These are phyloP conservation scores for Eupithecia pulchellata DNA, from an alignment of 2,888 invertebrate species.

Conservation along the genomic window DNA sequence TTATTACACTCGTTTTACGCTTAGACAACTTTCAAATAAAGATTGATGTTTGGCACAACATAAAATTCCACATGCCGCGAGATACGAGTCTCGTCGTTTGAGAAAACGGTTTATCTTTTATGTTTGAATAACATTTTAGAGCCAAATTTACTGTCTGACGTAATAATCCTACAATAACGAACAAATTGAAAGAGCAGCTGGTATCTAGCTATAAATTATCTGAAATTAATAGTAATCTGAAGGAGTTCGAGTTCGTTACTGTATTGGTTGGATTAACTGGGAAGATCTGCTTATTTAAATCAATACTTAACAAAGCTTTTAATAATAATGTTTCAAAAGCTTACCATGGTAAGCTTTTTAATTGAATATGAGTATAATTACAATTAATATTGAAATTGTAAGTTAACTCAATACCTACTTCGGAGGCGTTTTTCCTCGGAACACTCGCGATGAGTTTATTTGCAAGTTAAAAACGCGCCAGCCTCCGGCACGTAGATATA, in stretches of 20 bases:
- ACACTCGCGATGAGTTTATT: conserved; percentile 15
- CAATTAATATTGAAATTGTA: background rate
- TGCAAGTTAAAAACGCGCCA: conserved; percentile 33
- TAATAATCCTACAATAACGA: conserved; percentile 24
- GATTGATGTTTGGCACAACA: conserved; percentile 46
- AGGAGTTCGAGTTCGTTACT: conserved; percentile 26
- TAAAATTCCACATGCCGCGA: conserved; percentile 42
- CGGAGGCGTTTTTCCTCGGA: background rate
- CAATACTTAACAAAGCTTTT: background rate
- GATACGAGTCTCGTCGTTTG: conserved; percentile 30
- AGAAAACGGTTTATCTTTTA: conserved; percentile 35
- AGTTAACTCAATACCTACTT: background rate
- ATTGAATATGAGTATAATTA: background rate
- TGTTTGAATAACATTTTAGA: conserved; percentile 35
- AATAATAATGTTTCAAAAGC: background rate
- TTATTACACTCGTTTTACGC: conserved; percentile 48
- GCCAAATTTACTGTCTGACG: conserved; percentile 24
- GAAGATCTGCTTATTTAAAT: conserved; percentile 2
- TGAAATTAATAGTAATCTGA: conserved; percentile 29
- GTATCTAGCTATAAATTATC: conserved; percentile 24
- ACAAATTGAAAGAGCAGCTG: conserved; percentile 29
- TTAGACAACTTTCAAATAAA: conserved; percentile 48
- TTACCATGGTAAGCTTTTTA: background rate
- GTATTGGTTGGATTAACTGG: conserved; percentile 3
- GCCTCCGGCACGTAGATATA: conserved; percentile 33